These are phyloP conservation scores for Meandrusa payeni DNA, from an alignment of 2,888 invertebrate species.

Conservation along the genomic window DNA sequence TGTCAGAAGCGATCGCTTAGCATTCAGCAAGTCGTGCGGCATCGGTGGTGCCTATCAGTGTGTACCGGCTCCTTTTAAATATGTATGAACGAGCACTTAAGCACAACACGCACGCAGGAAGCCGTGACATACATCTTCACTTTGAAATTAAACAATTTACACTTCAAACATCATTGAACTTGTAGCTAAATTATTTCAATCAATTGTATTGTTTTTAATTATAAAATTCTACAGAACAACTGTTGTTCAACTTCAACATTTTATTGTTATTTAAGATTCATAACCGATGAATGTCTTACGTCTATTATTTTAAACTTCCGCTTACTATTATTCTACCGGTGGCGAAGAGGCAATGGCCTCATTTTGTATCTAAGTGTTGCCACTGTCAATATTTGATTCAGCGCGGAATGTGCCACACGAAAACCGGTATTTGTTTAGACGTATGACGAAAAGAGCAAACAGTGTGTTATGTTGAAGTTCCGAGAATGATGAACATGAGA, in stretches of 20 bases:
- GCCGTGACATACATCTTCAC: slow-evolving; percentile 70
- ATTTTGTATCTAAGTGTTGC: slow-evolving; percentile 36
- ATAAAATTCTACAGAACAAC: no score
- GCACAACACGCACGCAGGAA: slow-evolving; percentile 55
- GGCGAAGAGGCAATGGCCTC: slow-evolving; percentile 47
- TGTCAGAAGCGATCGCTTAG: slow-evolving; percentile 57
- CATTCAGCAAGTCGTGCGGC: slow-evolving; percentile 66
- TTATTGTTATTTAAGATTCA: neutral
- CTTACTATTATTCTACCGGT: slow-evolving; percentile 3
- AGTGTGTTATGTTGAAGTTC: slow-evolving; percentile 40
- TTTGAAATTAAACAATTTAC: slow-evolving; percentile 41
- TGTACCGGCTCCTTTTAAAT: slow-evolving; percentile 60
- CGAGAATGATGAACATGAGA: slow-evolving; percentile 47
- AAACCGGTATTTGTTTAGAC: slow-evolving; percentile 38
- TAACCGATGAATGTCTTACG: neutral
- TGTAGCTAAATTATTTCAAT: slow-evolving; percentile 4
- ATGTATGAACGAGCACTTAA: slow-evolving; percentile 62
- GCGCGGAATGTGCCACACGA: slow-evolving; percentile 41
- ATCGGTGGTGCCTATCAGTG: slow-evolving; percentile 56
- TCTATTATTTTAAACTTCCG: neutral
- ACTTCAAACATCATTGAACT: slow-evolving; percentile 27
- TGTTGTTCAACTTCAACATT: no score
- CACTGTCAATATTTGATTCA: slow-evolving; percentile 53
- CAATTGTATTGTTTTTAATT: neutral
- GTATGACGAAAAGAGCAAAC: slow-evolving; percentile 42